Evolutionary conservation across 2,888 invertebrate genomes (phyloP).

Genomic region (Oscheius onirici): DNA sequence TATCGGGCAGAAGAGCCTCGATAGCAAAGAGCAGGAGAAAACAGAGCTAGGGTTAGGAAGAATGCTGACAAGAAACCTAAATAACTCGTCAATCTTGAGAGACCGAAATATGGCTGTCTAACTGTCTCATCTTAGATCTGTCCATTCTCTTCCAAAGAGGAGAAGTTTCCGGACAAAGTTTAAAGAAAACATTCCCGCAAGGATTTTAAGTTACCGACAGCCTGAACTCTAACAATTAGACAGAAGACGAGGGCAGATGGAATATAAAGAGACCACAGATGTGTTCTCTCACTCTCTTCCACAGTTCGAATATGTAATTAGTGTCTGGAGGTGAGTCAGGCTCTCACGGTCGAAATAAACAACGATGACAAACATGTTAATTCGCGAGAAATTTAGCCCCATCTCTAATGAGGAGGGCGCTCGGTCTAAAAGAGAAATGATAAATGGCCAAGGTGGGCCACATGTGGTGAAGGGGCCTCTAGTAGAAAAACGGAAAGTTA

Average conservation of each 20-base stretch:
- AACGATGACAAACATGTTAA: background rate
- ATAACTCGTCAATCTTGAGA: background rate
- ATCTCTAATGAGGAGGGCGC: slow-evolving; percentile 11
- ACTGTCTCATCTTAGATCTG: too few relatives aligned
- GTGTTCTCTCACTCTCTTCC: background rate
- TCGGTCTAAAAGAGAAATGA: slow-evolving; percentile 10
- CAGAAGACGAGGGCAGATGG: background rate
- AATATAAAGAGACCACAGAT: background rate
- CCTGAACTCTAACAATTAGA: background rate
- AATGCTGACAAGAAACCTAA: too few relatives aligned
- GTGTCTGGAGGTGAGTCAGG: background rate
- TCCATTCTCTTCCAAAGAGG: background rate
- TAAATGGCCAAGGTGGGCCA: slow-evolving; percentile 16
- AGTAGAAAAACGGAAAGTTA: slow-evolving; percentile 15
- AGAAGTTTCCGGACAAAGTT: background rate
- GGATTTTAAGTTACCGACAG: background rate
- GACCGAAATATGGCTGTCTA: background rate
- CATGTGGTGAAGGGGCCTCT: slow-evolving; percentile 17
- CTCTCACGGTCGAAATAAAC: too few relatives aligned
- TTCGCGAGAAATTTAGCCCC: background rate
- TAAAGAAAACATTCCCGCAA: background rate
- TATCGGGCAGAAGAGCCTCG: too few relatives aligned
- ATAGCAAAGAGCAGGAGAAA: too few relatives aligned
- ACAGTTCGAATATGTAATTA: background rate
- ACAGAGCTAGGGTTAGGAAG: too few relatives aligned